These are phyloP conservation scores for Sarcophilus harrisii DNA, from an alignment of 2,797 vertebrate genomes.

Conservation along the genomic window DNA sequence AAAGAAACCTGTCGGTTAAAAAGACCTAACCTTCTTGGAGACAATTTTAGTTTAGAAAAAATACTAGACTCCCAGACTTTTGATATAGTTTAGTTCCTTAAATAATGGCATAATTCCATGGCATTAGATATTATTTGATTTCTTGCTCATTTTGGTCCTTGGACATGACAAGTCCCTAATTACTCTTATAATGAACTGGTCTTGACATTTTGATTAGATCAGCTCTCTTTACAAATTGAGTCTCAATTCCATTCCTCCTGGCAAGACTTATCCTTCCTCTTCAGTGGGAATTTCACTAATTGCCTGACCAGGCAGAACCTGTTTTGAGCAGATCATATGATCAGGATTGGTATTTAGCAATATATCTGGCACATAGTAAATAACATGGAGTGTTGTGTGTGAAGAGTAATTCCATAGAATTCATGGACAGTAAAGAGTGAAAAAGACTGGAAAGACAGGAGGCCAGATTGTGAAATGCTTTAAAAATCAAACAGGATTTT, in stretches of 20 bases:
- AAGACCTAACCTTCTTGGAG: neutral
- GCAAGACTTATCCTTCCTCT: neutral
- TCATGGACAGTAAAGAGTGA: neutral
- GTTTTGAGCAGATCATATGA: neutral
- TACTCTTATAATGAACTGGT: neutral
- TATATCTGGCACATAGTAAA: neutral
- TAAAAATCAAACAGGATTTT: neutral
- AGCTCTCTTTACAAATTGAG: neutral
- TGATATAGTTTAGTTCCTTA: neutral
- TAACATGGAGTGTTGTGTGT: neutral
- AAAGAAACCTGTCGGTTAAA: neutral
- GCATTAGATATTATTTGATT: neutral
- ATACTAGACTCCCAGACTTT: neutral
- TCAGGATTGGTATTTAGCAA: neutral
- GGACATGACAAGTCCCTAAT: neutral
- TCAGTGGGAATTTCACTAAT: neutral
- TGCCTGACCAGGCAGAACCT: neutral
- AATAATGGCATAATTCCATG: neutral
- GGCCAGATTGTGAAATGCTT: neutral
- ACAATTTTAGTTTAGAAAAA: neutral
- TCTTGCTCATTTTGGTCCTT: neutral
- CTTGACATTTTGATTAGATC: neutral
- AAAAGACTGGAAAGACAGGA: neutral
- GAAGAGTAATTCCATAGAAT: neutral
- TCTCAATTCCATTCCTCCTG: neutral